A percentile compares a stretch with the other conserved stretches of the same genome.
phyloP scores from a whole-genome alignment of 2,888 invertebrate species.

The Lithosia quadra region DNA sequence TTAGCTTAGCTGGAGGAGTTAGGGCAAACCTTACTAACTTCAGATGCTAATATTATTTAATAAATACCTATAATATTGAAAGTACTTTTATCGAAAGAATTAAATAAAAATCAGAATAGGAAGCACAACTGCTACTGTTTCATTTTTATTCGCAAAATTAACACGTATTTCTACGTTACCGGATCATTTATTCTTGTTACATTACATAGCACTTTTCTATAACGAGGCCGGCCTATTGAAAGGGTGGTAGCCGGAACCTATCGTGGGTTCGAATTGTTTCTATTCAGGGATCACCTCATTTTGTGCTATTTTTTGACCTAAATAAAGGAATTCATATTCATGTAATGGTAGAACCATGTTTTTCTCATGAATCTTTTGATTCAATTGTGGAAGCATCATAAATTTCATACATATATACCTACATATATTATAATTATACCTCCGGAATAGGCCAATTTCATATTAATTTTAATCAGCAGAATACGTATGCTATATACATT shows the following conservation, averaged over 20 bases:
- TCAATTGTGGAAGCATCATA: no score
- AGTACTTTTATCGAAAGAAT: no score
- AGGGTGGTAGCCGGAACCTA: background rate
- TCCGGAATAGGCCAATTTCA: no score
- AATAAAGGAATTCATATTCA: background rate
- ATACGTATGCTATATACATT: no score
- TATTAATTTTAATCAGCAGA: no score
- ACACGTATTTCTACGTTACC: background rate
- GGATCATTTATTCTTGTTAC: constrained; percentile 1
- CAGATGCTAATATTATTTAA: no score
- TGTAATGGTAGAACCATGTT: background rate
- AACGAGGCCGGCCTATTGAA: constrained; percentile 4
- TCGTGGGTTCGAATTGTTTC: background rate
- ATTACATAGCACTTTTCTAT: constrained; percentile 4
- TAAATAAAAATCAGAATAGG: background rate
- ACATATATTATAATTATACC: no score
- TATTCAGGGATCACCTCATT: background rate
- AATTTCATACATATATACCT: no score
- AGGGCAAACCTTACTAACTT: no score
- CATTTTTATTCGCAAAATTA: background rate
- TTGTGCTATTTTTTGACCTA: background rate
- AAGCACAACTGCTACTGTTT: background rate
- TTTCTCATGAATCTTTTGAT: background rate
- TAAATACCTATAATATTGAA: no score
- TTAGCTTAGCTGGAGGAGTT: no score